Evolutionary conservation across 2,113 vertebrate species (phyloP).

Genomic region (Larimichthys polyactis): DNA sequence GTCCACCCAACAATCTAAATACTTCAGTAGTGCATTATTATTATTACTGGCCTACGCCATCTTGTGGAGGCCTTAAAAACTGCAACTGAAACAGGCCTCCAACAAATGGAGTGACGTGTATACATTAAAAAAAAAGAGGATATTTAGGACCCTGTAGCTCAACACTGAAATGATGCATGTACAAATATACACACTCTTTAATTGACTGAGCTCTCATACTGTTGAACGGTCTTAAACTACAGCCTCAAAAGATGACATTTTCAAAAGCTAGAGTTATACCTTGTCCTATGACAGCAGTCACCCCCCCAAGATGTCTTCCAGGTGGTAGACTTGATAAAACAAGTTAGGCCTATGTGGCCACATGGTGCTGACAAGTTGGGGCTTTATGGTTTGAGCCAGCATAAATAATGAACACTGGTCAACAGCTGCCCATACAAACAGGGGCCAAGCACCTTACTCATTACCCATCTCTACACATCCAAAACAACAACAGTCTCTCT

Average conservation of each 20-base stretch:
- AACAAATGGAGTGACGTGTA: not conserved
- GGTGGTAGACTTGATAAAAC: conserved; percentile 39
- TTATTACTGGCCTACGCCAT: conserved; percentile 66
- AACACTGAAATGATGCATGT: not conserved
- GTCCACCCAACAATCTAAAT: conserved; percentile 1
- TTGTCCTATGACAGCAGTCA: not conserved
- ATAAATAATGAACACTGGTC: conserved; percentile 46
- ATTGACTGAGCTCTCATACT: not conserved
- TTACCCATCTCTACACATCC: conserved; percentile 20
- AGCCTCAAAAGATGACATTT: not conserved
- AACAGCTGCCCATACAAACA: conserved; percentile 48
- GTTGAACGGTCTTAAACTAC: no score
- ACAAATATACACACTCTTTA: not conserved
- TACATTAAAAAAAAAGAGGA: not conserved
- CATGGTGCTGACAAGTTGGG: conserved; percentile 53
- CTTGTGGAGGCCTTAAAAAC: conserved; percentile 72
- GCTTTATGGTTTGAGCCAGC: conserved; percentile 40
- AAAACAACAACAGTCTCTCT: conserved; percentile 25
- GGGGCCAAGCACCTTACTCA: conserved; percentile 38
- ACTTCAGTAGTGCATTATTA: not conserved
- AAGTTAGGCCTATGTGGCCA: conserved; percentile 41
- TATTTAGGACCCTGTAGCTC: not conserved
- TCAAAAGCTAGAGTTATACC: not conserved
- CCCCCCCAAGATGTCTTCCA: conserved; percentile 15
- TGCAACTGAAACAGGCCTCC: conserved; percentile 28